Evolutionary conservation across 2,797 vertebrate species (phyloP).

Genomic region (Chelonia mydas): DNA sequence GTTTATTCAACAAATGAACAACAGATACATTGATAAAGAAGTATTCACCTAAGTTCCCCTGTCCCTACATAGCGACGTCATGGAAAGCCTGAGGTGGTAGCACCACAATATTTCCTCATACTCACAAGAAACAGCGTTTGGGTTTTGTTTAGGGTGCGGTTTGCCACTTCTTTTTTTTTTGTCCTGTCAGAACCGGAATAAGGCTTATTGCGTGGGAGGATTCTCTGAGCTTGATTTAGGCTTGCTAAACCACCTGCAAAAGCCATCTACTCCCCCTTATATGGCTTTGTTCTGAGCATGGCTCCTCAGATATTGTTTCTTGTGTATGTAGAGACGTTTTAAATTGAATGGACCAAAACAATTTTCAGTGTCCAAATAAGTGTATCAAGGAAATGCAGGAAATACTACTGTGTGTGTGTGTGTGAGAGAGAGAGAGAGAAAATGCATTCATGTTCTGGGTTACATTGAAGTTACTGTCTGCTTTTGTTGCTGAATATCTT

Average conservation of each 20-base stretch:
- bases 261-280: not conserved
- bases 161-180: not conserved
- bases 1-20: not conserved
- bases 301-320: not conserved
- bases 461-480: not conserved
- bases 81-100: not conserved
- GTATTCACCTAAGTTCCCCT: not conserved
- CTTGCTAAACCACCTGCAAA: not conserved
- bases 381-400: constrained; percentile 42
- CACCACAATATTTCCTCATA: not conserved
- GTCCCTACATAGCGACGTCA: not conserved
- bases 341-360: not conserved
- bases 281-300: not conserved
- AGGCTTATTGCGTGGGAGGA: not conserved
- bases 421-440: not conserved
- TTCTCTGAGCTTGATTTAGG: not conserved
- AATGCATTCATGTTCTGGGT: not conserved
- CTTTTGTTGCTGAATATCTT: constrained; percentile 3
- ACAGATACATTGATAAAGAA: not conserved
- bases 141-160: not conserved
- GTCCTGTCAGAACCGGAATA: not conserved
- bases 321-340: not conserved
- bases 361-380: constrained; percentile 25
- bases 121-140: not conserved
- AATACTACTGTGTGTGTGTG: constrained; percentile 15